A percentile compares a stretch with the other conserved stretches of the same genome.
These are phyloP conservation scores for Onychomys leucogaster DNA, from an alignment of 2,797 vertebrate species.

Conservation along the genomic window DNA sequence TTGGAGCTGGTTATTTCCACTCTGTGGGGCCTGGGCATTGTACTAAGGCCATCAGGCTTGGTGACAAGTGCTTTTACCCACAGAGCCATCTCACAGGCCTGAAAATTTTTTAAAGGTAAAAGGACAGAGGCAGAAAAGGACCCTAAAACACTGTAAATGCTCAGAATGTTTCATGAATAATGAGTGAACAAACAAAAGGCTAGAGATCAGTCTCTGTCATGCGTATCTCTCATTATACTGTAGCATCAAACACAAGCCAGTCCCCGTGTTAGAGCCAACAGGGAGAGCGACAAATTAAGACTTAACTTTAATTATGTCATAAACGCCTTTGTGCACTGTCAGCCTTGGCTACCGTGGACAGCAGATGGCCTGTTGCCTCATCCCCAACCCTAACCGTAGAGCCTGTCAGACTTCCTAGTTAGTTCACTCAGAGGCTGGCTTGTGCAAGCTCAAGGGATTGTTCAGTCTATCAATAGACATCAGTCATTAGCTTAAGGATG, in stretches of 20 bases:
- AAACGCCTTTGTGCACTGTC: neutral
- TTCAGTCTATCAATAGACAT: neutral
- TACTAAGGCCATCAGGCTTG: neutral
- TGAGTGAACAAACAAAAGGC: neutral
- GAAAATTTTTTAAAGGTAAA: neutral
- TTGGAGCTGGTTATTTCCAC: neutral
- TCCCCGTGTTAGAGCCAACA: neutral
- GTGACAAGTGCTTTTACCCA: neutral
- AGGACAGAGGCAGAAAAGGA: neutral
- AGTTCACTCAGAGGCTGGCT: neutral
- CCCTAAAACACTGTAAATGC: neutral
- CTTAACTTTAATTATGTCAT: conserved; percentile 43
- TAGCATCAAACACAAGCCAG: neutral
- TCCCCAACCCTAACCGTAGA: neutral
- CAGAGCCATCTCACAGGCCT: neutral
- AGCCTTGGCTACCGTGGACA: neutral
- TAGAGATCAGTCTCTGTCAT: neutral
- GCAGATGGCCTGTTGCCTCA: neutral
- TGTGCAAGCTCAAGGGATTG: neutral
- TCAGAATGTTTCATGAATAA: neutral
- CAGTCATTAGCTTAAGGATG: neutral
- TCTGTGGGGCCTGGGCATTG: too few species aligned
- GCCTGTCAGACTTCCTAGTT: neutral
- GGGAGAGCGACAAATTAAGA: neutral
- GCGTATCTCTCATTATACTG: neutral